A percentile compares a stretch with the other conserved stretches of the same genome.
phyloP scores from a whole-genome alignment of 2,797 vertebrate species.

The Aulostomus chinensis region DNA sequence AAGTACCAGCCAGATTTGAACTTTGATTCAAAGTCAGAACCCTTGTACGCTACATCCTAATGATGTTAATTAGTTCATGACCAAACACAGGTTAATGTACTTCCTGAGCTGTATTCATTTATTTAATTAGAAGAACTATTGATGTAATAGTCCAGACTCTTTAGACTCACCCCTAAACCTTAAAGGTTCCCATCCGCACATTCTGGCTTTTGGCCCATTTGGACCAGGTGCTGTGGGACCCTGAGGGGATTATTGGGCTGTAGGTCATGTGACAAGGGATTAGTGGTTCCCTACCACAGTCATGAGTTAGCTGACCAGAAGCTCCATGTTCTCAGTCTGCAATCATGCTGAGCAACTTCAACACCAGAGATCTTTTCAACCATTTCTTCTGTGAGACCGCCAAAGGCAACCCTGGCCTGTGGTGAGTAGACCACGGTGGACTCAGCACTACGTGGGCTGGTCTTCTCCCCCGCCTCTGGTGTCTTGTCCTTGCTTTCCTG shows the following conservation, averaged over 20 bases:
- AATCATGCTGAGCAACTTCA: conserved; percentile 84
- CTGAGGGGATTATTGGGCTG: conserved; percentile 78
- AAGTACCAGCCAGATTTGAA: too few species aligned
- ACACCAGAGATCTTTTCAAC: conserved; percentile 82
- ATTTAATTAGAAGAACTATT: too few species aligned
- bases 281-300: conserved; percentile 74
- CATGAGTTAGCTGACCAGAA: conserved; percentile 71
- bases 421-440: conserved; percentile 71
- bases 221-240: conserved; percentile 75
- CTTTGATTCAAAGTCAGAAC: too few species aligned
- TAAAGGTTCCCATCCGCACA: conserved; percentile 12
- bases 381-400: conserved; percentile 84
- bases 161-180: conserved; percentile 20
- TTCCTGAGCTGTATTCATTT: too few species aligned
- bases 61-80: too few species aligned
- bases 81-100: neutral
- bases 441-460: too few species aligned
- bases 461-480: too few species aligned
- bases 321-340: conserved; percentile 69
- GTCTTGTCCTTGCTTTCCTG: too few species aligned
- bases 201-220: conserved; percentile 61
- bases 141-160: conserved; percentile 1
- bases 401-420: conserved; percentile 82
- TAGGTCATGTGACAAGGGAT: conserved; percentile 81
- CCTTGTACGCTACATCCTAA: too few species aligned